Conservation (phyloP, 2,113 vertebrate genomes). For the Datnioides undecimradiatus region DNA sequence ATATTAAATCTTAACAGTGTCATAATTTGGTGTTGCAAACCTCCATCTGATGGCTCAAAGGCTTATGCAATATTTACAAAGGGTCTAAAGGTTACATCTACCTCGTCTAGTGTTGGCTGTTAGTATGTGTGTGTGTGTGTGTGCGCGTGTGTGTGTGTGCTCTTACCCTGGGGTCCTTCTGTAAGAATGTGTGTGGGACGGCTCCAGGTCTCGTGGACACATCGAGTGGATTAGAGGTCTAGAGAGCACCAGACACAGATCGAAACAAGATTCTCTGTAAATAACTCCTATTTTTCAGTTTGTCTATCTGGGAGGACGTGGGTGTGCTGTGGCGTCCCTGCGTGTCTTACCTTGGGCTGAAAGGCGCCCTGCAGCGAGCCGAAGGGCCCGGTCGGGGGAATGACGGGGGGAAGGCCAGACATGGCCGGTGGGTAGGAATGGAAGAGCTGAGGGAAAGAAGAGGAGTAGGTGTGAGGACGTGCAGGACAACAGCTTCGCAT, state of each 20-base stretch:
- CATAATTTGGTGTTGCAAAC: conserved; percentile 1
- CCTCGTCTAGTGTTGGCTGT: conserved; percentile 2
- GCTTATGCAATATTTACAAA: conserved; percentile 4
- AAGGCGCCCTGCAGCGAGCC: conserved; percentile 98
- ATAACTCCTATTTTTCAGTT: background rate
- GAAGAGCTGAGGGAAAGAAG: conserved; percentile 89
- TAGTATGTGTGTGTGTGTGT: background rate
- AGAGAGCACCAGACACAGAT: conserved; percentile 65
- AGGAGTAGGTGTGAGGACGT: conserved; percentile 37
- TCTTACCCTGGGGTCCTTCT: conserved; percentile 97
- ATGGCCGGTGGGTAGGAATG: conserved; percentile 96
- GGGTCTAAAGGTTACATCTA: conserved; percentile 7
- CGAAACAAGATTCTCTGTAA: conserved; percentile 30
- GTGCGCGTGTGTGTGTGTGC: no score
- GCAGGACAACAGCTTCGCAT: conserved; percentile 3
- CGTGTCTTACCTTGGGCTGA: conserved; percentile 92
- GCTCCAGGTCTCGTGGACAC: conserved; percentile 93
- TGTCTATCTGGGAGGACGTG: background rate
- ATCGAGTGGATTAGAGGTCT: conserved; percentile 98
- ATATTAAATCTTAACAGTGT: background rate
- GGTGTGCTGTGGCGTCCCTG: background rate
- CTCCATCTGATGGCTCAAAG: conserved; percentile 8
- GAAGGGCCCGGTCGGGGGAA: conserved; percentile 95
- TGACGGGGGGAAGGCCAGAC: conserved; percentile 96
- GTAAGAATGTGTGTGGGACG: conserved; percentile 94